These are phyloP conservation scores for Nibea albiflora DNA, from an alignment of 2,113 vertebrate genomes.

Conservation along the genomic window DNA sequence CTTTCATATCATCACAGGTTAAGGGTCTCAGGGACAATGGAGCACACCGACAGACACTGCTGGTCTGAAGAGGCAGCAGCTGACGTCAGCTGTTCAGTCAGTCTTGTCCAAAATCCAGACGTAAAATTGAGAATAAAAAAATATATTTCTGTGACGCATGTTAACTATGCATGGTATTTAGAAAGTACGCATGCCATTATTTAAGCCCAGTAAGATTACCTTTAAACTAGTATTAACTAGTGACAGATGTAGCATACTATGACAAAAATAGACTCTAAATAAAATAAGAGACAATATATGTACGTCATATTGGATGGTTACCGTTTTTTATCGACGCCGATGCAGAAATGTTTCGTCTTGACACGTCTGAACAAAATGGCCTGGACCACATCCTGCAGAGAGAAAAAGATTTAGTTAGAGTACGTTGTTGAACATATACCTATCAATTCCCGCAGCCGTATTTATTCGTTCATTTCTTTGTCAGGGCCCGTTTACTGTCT, in stretches of 20 bases:
- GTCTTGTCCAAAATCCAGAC: neutral
- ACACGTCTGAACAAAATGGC: constrained; percentile 10
- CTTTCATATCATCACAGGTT: constrained; percentile 93
- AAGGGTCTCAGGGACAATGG: constrained; percentile 97
- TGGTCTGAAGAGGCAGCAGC: neutral
- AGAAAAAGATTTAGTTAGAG: constrained; percentile 34
- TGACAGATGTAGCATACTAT: neutral
- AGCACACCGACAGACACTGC: constrained; percentile 60
- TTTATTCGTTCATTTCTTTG: constrained; percentile 11
- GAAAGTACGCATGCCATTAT: neutral
- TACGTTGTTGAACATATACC: neutral
- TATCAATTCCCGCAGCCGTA: neutral
- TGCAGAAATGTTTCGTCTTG: constrained; percentile 24
- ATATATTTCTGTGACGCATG: neutral
- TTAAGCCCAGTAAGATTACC: neutral
- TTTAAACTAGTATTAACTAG: neutral
- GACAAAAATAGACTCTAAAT: constrained; percentile 11
- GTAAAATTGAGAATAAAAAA: neutral
- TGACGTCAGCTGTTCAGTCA: neutral
- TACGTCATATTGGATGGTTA: constrained; percentile 34
- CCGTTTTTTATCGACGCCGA: constrained; percentile 37
- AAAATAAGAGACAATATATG: constrained; percentile 7
- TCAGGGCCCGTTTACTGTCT: constrained; percentile 30
- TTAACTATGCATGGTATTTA: neutral
- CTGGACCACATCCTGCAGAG: constrained; percentile 57